Evolutionary conservation across 2,113 vertebrate species (phyloP).

Genomic region (Hystrix cristata): DNA sequence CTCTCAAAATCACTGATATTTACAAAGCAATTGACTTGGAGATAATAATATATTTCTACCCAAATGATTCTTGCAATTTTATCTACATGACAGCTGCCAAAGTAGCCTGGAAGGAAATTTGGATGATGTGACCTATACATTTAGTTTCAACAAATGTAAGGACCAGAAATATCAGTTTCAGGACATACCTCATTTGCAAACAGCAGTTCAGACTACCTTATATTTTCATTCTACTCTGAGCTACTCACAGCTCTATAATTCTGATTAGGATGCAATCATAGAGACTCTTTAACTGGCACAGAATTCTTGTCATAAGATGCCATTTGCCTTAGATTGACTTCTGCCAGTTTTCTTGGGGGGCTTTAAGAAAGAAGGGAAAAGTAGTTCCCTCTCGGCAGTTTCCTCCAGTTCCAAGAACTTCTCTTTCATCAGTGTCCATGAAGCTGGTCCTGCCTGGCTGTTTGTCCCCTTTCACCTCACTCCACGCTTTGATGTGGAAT

Average conservation of each 20-base stretch:
- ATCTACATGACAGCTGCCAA: conserved; percentile 29
- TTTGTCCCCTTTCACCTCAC: neutral
- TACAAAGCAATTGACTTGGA: conserved; percentile 64
- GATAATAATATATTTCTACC: conserved; percentile 71
- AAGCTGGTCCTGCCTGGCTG: neutral
- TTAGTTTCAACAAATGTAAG: conserved; percentile 47
- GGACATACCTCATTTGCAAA: neutral
- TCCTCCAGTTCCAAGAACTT: neutral
- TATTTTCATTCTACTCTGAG: neutral
- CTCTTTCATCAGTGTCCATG: neutral
- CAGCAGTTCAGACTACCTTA: neutral
- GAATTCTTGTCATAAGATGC: neutral
- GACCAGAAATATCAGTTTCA: neutral
- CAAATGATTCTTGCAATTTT: conserved; percentile 63
- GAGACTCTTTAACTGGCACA: neutral
- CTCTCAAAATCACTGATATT: conserved; percentile 70
- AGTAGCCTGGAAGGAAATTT: conserved; percentile 4
- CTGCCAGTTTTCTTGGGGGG: neutral
- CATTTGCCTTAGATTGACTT: neutral
- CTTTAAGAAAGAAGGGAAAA: neutral
- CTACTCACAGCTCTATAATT: neutral
- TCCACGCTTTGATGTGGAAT: neutral
- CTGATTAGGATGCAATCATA: neutral
- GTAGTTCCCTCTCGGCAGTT: neutral
- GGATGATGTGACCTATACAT: neutral